A percentile compares a stretch with the other conserved stretches of the same genome.
phyloP scores from a whole-genome alignment of 2,888 invertebrate genomes.

The Dione juno region DNA sequence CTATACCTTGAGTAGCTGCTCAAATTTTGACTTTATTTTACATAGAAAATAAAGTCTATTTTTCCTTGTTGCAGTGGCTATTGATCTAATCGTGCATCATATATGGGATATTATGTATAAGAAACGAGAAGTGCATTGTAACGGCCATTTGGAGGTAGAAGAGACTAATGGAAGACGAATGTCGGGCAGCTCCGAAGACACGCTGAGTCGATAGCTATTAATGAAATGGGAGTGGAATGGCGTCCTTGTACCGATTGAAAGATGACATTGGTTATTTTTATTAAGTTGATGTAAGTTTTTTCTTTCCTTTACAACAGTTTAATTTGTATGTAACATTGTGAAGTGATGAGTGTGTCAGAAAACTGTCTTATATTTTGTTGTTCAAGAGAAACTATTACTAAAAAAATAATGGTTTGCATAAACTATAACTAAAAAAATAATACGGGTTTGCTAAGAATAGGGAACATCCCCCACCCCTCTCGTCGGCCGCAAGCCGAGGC shows the following conservation, averaged over 20 bases:
- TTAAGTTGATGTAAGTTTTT: not conserved
- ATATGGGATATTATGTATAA: constrained; percentile 96
- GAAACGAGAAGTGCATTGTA: constrained; percentile 71
- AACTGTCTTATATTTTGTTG: not conserved
- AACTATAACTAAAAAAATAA: no score
- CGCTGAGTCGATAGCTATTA: constrained; percentile 75
- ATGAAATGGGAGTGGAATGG: not conserved
- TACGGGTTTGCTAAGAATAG: no score
- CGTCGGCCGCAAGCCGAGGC: no score
- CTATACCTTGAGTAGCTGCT: constrained; percentile 82
- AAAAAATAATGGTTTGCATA: no score
- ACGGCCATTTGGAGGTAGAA: constrained; percentile 67
- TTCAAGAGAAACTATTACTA: not conserved
- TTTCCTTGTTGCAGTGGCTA: constrained; percentile 96
- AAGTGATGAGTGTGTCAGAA: not conserved
- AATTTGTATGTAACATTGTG: not conserved
- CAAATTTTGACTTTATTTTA: constrained; percentile 46
- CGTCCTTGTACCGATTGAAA: not conserved
- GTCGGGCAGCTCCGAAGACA: constrained; percentile 80
- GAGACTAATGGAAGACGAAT: constrained; percentile 64
- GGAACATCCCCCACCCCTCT: no score
- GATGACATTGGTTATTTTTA: constrained; percentile 6
- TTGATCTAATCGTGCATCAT: constrained; percentile 99
- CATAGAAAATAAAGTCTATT: constrained; percentile 63
- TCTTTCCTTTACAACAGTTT: not conserved